Conservation (phyloP, 2,888 invertebrate species). For the Eupithecia insigniata region DNA sequence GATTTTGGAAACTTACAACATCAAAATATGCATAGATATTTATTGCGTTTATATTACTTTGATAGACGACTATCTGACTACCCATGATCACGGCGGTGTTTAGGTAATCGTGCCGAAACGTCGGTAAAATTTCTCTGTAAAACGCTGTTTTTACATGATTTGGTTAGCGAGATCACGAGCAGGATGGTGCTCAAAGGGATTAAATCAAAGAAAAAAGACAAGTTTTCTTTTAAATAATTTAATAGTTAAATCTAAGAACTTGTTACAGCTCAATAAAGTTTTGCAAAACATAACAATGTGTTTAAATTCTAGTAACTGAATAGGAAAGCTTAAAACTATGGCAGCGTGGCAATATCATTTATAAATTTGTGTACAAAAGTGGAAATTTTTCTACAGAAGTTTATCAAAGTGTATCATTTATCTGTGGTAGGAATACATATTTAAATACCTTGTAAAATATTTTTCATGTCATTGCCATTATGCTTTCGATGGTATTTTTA, state of each 20-base stretch:
- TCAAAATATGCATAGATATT: too few species aligned
- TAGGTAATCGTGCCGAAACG: too few species aligned
- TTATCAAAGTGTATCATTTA: neutral
- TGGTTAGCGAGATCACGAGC: too few species aligned
- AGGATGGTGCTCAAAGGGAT: too few species aligned
- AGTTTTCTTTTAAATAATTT: constrained; percentile 34
- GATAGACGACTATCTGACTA: too few species aligned
- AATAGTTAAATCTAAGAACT: constrained; percentile 43
- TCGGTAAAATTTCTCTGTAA: too few species aligned
- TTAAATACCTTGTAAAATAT: neutral
- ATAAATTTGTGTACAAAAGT: constrained; percentile 2
- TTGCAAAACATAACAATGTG: constrained; percentile 30
- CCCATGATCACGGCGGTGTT: too few species aligned
- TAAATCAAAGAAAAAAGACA: neutral
- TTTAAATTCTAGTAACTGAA: constrained; percentile 12
- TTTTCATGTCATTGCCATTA: constrained; percentile 2
- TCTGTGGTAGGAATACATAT: neutral
- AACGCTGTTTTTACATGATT: too few species aligned
- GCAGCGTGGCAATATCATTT: neutral
- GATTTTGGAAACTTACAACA: too few species aligned
- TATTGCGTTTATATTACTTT: too few species aligned
- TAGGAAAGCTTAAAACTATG: neutral
- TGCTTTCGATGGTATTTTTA: too few species aligned
- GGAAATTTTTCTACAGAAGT: neutral
- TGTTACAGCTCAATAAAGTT: constrained; percentile 38